Evolutionary conservation across 2,888 invertebrate species (phyloP).

Genomic region (Cerceris rybyensis): DNA sequence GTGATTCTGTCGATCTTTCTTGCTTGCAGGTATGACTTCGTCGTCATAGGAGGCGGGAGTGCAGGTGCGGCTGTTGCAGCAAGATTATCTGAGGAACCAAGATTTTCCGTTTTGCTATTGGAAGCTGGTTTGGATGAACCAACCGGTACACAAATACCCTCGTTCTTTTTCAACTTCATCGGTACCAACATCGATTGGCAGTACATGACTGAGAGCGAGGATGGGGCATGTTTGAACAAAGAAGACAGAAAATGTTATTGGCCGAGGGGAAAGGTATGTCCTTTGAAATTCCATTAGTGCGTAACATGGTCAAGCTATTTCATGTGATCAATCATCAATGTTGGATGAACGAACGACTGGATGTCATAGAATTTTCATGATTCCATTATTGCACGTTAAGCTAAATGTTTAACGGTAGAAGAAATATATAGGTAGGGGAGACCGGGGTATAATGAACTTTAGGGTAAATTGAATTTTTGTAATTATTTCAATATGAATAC

Average conservation of each 20-base stretch:
- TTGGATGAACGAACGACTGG: no score
- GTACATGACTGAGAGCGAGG: constrained; percentile 92
- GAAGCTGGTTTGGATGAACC: constrained; percentile 94
- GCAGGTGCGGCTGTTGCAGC: constrained; percentile 89
- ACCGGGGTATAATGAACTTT: no score
- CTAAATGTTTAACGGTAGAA: no score
- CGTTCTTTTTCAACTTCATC: constrained; percentile 94
- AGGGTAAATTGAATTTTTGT: no score
- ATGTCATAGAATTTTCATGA: no score
- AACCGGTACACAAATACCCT: constrained; percentile 93
- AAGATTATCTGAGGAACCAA: constrained; percentile 88
- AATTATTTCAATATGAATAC: no score
- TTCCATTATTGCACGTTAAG: no score
- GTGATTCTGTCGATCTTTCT: constrained; percentile 1
- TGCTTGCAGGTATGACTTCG: constrained; percentile 86
- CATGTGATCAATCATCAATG: no score
- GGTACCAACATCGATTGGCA: constrained; percentile 95
- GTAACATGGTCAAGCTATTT: not conserved
- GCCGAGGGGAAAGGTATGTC: constrained; percentile 91
- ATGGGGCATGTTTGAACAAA: constrained; percentile 89
- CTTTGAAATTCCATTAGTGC: not conserved
- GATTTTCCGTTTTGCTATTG: constrained; percentile 88
- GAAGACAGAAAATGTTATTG: constrained; percentile 89
- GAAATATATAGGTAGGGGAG: no score
- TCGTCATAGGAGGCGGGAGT: constrained; percentile 89